A percentile compares a stretch with the other conserved stretches of the same genome.
Conservation (phyloP, 2,888 invertebrate species). For the Ametastegia equiseti region DNA sequence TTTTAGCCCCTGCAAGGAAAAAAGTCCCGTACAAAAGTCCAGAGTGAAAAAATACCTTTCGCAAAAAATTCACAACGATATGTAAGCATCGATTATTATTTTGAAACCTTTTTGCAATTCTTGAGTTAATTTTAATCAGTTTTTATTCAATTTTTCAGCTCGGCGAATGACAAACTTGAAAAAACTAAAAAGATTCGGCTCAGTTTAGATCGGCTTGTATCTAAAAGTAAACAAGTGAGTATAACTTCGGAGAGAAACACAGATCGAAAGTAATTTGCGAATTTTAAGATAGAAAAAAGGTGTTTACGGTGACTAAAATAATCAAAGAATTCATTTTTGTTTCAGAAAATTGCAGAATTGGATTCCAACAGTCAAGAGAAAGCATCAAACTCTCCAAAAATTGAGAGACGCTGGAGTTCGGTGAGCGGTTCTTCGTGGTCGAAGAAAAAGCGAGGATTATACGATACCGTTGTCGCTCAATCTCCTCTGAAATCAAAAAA, state of each 20-base stretch:
- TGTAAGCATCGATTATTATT: conserved; percentile 59
- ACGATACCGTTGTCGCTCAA: conserved; percentile 25
- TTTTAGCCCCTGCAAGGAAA: conserved; percentile 63
- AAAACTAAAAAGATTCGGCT: conserved; percentile 70
- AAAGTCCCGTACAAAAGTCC: conserved; percentile 61
- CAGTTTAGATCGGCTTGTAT: conserved; percentile 70
- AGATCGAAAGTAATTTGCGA: too few species aligned
- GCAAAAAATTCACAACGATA: conserved; percentile 61
- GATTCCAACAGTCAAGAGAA: not conserved
- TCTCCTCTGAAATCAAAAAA: conserved; percentile 59
- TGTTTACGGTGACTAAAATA: too few species aligned
- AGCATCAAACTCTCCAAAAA: conserved; percentile 58
- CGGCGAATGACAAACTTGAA: conserved; percentile 64
- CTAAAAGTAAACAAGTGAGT: conserved; percentile 63
- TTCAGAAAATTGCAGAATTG: conserved; percentile 58
- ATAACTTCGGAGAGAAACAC: too few species aligned
- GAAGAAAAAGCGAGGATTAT: conserved; percentile 58
- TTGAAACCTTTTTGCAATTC: not conserved
- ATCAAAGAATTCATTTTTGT: conserved; percentile 38
- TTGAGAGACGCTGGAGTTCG: conserved; percentile 79
- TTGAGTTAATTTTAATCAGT: not conserved
- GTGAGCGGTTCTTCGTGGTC: conserved; percentile 73
- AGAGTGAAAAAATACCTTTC: conserved; percentile 64
- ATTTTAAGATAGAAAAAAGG: too few species aligned
- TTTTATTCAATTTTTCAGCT: conserved; percentile 57